These are phyloP conservation scores for human (Homo sapiens) DNA, from an alignment of 2,113 vertebrate genomes.

Conservation along the genomic window GRCh38 chr5:89410501-89411000, in stretches of 20 bases:
- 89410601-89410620: background rate
- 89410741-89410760: background rate
- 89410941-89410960: background rate
- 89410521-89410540: background rate
- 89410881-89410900: background rate
- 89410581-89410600: background rate
- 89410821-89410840: background rate
- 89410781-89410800: background rate
- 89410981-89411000: background rate
- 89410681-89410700: background rate
- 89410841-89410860: background rate
- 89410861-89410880: background rate
- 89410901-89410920: background rate
- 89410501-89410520: background rate
- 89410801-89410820: background rate
- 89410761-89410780: background rate
- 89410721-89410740: background rate
- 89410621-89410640: background rate
- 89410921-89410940: background rate
- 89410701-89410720: background rate
- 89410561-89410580: constrained; percentile 5
- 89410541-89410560: background rate
- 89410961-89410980: background rate
- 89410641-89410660: background rate
- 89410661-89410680: background rate